These are phyloP conservation scores for Chelmon rostratus DNA, from an alignment of 2,797 vertebrate species.

Conservation along the genomic window DNA sequence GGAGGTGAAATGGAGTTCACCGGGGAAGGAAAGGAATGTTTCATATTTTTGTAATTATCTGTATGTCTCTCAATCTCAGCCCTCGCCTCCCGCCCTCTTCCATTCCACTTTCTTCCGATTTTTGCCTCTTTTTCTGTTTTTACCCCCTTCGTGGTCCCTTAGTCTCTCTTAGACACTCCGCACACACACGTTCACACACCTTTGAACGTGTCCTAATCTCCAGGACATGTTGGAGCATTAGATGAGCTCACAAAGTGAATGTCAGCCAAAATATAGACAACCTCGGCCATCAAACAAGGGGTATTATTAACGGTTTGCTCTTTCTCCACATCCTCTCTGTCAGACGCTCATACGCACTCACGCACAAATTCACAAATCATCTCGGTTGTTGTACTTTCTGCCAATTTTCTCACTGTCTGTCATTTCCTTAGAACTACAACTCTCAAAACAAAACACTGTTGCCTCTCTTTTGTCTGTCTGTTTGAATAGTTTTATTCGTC, in stretches of 20 bases:
- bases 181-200: conserved; percentile 25
- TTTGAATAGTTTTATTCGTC: conserved; percentile 35
- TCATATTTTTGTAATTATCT: conserved; percentile 64
- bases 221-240: conserved; percentile 53
- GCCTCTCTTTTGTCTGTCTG: conserved; percentile 15
- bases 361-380: conserved; percentile 13
- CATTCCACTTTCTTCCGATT: conserved; percentile 37
- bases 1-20: conserved; percentile 74
- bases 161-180: not conserved
- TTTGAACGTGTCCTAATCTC: conserved; percentile 44
- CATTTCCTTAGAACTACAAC: conserved; percentile 3
- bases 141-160: conserved; percentile 26
- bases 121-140: conserved; percentile 20
- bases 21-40: conserved; percentile 27
- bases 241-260: conserved; percentile 61
- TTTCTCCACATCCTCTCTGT: conserved; percentile 14
- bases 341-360: not conserved
- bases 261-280: conserved; percentile 59
- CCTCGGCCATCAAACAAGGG: conserved; percentile 32
- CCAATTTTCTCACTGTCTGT: conserved; percentile 17
- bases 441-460: conserved; percentile 16
- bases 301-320: conserved; percentile 51
- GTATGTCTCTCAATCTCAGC: conserved; percentile 32
- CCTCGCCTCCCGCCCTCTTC: conserved; percentile 8
- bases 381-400: not conserved